Conservation (phyloP, 2,113 vertebrate genomes). For the Mus musculus region GRCm39 chr4:120438501-120439000, state of each 20-base stretch:
- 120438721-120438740: neutral
- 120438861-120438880: neutral
- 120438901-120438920: neutral
- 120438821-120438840: neutral
- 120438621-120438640: neutral
- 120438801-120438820: conserved; percentile 36
- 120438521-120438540: neutral
- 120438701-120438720: neutral
- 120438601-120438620: no score
- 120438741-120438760: neutral
- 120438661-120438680: neutral
- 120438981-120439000: neutral
- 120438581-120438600: no score
- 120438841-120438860: neutral
- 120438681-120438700: neutral
- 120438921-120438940: neutral
- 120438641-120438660: neutral
- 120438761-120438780: neutral
- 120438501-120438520: neutral
- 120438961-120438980: neutral
- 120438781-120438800: conserved; percentile 22
- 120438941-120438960: neutral
- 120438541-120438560: neutral
- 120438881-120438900: neutral
- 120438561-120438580: neutral